Percentiles rank a stretch among this genome's conserved stretches.
These are phyloP conservation scores for Uropetala carovei DNA, from an alignment of 2,888 invertebrate genomes.

Conservation along the genomic window DNA sequence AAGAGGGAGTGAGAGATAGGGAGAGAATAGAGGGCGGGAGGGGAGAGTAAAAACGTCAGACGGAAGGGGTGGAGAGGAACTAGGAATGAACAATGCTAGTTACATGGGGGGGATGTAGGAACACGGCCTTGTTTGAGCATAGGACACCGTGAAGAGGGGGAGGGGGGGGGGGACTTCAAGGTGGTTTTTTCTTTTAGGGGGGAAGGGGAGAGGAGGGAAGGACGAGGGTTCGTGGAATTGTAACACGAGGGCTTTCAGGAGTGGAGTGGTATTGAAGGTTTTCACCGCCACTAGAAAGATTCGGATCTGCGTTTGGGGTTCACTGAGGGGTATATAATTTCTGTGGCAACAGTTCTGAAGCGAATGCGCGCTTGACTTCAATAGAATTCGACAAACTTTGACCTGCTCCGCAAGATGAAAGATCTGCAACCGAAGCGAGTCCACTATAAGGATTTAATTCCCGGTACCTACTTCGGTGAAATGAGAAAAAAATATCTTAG, in stretches of 20 bases:
- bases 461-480: neutral
- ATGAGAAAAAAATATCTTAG: too few relatives aligned
- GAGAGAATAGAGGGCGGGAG: neutral
- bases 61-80: neutral
- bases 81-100: neutral
- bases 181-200: slow-evolving; percentile 15
- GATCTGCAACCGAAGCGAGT: neutral
- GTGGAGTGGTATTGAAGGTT: slow-evolving; percentile 31
- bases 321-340: slow-evolving; percentile 28
- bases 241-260: slow-evolving; percentile 26
- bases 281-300: slow-evolving; percentile 35
- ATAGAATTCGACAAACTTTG: slow-evolving; percentile 35
- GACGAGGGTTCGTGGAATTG: neutral
- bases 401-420: neutral
- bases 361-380: slow-evolving; percentile 32
- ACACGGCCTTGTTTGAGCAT: neutral
- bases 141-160: neutral
- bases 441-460: neutral
- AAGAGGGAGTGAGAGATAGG: neutral
- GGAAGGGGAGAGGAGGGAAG: neutral
- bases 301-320: slow-evolving; percentile 2
- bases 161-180: neutral
- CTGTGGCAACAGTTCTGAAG: slow-evolving; percentile 29
- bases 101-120: neutral
- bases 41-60: neutral